These are phyloP conservation scores for Clamator glandarius DNA, from an alignment of 2,797 vertebrate genomes.

Conservation along the genomic window DNA sequence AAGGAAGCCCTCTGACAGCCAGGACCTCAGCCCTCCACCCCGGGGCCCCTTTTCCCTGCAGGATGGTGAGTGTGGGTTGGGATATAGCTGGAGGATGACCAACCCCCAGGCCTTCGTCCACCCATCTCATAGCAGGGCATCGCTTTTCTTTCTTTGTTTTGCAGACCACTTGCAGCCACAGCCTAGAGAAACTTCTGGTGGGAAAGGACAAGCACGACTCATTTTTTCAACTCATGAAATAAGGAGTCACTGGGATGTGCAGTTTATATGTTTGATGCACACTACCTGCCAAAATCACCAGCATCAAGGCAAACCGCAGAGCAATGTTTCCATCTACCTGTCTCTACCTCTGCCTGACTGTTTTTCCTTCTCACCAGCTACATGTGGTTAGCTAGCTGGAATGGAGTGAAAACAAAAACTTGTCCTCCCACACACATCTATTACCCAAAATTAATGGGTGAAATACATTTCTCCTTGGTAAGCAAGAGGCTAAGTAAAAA, in stretches of 20 bases:
- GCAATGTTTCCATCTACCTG: not conserved
- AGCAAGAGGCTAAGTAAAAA: not conserved
- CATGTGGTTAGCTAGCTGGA: not conserved
- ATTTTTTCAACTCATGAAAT: not conserved
- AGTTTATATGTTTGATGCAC: not conserved
- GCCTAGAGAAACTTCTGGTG: not conserved
- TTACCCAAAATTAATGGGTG: not conserved
- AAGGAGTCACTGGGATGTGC: not conserved
- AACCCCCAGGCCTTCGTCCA: not conserved
- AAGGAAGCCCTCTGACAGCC: not conserved
- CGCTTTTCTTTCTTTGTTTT: not conserved
- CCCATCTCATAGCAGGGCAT: not conserved
- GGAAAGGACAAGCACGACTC: not conserved
- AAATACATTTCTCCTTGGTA: not conserved
- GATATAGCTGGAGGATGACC: not conserved
- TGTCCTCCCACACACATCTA: not conserved
- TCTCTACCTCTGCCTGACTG: not conserved
- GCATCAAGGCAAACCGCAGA: not conserved
- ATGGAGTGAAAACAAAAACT: not conserved
- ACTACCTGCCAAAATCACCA: not conserved
- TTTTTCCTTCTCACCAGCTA: not conserved
- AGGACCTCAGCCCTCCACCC: not conserved
- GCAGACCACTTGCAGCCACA: not conserved
- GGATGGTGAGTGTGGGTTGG: not conserved
- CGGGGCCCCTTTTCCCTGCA: rapidly evolving